A percentile compares a stretch with the other conserved stretches of the same genome.
Conservation (phyloP, 2,888 invertebrate species). For the Yponomeuta cagnagella region DNA sequence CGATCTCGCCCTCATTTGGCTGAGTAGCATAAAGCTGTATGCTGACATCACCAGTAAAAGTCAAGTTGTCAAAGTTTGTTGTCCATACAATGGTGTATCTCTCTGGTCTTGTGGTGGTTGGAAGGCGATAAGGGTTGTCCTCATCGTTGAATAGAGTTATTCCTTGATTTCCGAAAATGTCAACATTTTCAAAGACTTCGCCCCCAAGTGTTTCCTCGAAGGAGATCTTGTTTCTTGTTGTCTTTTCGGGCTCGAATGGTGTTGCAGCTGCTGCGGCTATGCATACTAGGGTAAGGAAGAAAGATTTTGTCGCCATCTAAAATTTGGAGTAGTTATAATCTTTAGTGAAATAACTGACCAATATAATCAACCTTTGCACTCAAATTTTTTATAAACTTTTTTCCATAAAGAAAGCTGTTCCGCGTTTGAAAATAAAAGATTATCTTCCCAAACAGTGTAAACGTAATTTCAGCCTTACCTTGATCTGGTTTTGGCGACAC, state of each 20-base stretch:
- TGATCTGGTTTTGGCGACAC: neutral
- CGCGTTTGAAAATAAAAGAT: no score
- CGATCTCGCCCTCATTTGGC: conserved; percentile 41
- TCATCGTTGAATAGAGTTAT: conserved; percentile 23
- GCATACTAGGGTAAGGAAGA: conserved; percentile 38
- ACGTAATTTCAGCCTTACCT: neutral
- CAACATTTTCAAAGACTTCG: conserved; percentile 47
- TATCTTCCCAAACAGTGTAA: conserved; percentile 4
- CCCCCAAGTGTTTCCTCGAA: conserved; percentile 54
- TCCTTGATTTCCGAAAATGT: conserved; percentile 23
- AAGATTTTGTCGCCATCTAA: conserved; percentile 52
- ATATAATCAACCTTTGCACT: no score
- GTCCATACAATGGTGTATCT: conserved; percentile 68
- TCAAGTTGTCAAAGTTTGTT: conserved; percentile 44
- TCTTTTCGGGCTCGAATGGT: conserved; percentile 26
- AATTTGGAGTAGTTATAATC: neutral
- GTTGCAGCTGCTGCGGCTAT: conserved; percentile 32
- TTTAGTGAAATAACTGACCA: no score
- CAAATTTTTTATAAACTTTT: no score
- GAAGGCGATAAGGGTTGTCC: conserved; percentile 55
- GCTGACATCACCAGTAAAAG: conserved; percentile 48
- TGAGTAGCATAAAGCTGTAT: conserved; percentile 50
- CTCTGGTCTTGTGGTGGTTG: conserved; percentile 63
- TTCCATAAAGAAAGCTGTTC: no score
- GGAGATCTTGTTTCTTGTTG: conserved; percentile 50